phyloP scores from a whole-genome alignment of 2,113 vertebrate species.

The Boulengeromyrus knoepffleri region DNA sequence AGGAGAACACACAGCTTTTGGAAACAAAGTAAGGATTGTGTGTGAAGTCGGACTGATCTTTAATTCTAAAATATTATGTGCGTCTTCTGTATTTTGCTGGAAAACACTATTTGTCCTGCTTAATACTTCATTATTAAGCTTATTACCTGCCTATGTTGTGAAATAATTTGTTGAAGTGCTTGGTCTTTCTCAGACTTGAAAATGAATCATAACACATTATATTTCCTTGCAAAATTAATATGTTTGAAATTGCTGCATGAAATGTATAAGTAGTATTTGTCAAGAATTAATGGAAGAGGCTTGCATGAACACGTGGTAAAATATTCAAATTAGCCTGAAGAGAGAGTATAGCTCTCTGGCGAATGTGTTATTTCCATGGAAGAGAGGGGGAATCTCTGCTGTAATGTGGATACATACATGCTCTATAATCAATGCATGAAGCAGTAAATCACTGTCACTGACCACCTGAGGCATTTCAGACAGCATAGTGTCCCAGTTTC shows the following conservation, averaged over 20 bases:
- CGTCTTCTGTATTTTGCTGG: background rate
- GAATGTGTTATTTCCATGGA: background rate
- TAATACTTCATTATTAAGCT: background rate
- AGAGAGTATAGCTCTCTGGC: background rate
- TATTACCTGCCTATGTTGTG: background rate
- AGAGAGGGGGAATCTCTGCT: background rate
- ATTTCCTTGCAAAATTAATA: background rate
- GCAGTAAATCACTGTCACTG: background rate
- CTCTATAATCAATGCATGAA: background rate
- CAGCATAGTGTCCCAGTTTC: background rate
- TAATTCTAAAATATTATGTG: background rate
- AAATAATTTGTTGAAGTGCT: background rate
- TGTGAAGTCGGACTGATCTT: background rate
- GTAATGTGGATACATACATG: background rate
- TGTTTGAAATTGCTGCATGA: background rate
- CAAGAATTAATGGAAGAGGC: background rate
- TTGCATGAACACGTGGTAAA: background rate
- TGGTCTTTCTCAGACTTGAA: background rate
- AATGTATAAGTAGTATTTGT: background rate
- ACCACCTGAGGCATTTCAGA: background rate
- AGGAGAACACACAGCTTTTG: conserved; percentile 91
- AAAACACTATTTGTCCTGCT: background rate
- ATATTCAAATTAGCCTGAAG: background rate
- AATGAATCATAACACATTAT: background rate
- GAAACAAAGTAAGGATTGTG: conserved; percentile 83